Conservation (phyloP, 2,888 invertebrate species). For the Sipha maydis region DNA sequence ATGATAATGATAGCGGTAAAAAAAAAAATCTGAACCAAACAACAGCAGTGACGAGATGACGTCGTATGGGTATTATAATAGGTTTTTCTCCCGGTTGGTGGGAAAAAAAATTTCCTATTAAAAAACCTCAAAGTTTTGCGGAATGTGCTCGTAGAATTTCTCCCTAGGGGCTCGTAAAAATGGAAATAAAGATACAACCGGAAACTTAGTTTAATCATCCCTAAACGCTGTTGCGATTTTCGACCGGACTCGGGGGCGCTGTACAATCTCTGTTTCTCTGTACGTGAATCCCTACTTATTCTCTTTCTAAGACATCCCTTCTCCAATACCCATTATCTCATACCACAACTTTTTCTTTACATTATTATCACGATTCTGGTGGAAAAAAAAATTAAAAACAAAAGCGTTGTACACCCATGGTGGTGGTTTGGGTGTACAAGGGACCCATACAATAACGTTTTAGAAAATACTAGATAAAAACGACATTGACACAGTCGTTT, state of each 20-base stretch:
- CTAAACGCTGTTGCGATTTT: constrained; percentile 45
- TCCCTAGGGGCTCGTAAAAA: constrained; percentile 42
- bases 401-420: background rate
- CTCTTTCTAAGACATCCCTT: background rate
- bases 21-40: background rate
- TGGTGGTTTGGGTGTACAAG: background rate
- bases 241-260: background rate
- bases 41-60: background rate
- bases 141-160: constrained; percentile 7
- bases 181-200: constrained; percentile 50
- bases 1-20: background rate
- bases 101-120: constrained; percentile 22
- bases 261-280: background rate
- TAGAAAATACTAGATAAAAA: background rate
- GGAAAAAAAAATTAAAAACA: background rate
- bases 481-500: background rate
- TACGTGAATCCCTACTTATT: background rate
- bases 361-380: background rate
- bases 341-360: background rate
- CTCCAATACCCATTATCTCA: background rate
- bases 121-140: constrained; percentile 40
- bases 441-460: background rate
- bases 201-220: constrained; percentile 52
- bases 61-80: background rate
- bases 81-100: background rate